Evolutionary conservation across 1,140 invertebrate species (phyloP).

Genomic region (Calliopsis andreniformis): DNA sequence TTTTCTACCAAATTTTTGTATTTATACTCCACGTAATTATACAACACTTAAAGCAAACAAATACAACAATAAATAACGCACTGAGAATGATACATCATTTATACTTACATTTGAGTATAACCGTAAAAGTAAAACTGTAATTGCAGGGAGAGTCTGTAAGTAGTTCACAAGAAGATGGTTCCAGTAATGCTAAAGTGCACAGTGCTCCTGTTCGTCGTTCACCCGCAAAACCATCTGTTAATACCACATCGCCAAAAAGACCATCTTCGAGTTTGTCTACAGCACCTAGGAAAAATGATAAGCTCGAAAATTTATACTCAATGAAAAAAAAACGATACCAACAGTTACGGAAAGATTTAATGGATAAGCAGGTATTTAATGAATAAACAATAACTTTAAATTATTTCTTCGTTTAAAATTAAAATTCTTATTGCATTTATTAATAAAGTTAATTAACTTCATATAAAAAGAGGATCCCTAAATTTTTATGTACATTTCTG

Average conservation of each 20-base stretch:
- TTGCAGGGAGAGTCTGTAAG: conserved; percentile 39
- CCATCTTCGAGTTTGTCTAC: neutral
- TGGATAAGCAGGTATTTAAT: conserved; percentile 68
- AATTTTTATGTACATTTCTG: too few relatives aligned
- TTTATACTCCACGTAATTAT: too few relatives aligned
- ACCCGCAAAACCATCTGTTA: conserved; percentile 18
- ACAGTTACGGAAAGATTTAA: conserved; percentile 59
- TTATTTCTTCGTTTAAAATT: too few relatives aligned
- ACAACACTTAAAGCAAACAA: too few relatives aligned
- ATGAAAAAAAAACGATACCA: conserved; percentile 66
- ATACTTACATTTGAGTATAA: neutral
- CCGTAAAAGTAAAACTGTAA: neutral
- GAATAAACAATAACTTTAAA: too few relatives aligned
- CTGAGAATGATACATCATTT: neutral
- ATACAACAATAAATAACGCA: too few relatives aligned
- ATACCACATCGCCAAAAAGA: conserved; percentile 12
- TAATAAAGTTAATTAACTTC: too few relatives aligned
- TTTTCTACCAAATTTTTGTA: too few relatives aligned
- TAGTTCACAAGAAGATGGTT: conserved; percentile 35
- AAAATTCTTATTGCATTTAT: too few relatives aligned
- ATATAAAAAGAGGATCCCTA: too few relatives aligned
- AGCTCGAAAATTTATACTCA: conserved; percentile 68
- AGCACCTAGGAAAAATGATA: conserved; percentile 32
- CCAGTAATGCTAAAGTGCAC: conserved; percentile 16
- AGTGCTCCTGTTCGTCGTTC: conserved; percentile 43